Conservation (phyloP, 2,888 invertebrate species). For the Rhagophthalmus giganteus region DNA sequence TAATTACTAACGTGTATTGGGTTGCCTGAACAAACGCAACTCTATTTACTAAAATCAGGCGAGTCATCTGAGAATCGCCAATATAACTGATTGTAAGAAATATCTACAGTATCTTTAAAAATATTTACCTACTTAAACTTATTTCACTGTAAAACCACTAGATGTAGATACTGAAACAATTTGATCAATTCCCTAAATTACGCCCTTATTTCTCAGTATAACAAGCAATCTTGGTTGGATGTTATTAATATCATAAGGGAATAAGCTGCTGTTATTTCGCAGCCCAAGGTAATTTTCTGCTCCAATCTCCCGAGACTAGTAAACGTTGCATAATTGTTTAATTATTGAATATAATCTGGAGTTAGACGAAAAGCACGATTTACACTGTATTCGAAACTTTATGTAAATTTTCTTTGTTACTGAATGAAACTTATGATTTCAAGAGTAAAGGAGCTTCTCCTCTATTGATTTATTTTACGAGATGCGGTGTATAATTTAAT, state of each 20-base stretch:
- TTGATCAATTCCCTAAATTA: slow-evolving; percentile 1
- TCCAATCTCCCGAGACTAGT: slow-evolving; percentile 50
- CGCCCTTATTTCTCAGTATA: slow-evolving; percentile 3
- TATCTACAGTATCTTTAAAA: too few species aligned
- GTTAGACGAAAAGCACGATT: slow-evolving; percentile 41
- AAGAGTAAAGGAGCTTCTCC: too few species aligned
- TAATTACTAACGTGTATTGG: too few species aligned
- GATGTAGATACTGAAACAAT: neutral
- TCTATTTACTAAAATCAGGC: too few species aligned
- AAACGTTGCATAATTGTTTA: slow-evolving; percentile 58
- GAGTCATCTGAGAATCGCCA: too few species aligned
- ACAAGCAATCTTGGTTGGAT: slow-evolving; percentile 31
- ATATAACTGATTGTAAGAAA: too few species aligned
- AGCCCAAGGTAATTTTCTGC: slow-evolving; percentile 55
- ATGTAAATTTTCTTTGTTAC: neutral
- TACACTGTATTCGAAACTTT: slow-evolving; percentile 27
- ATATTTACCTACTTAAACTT: too few species aligned
- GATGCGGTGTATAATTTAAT: too few species aligned
- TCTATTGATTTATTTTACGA: too few species aligned
- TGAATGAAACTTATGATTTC: too few species aligned
- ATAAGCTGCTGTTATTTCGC: slow-evolving; percentile 55
- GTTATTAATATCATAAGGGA: slow-evolving; percentile 58
- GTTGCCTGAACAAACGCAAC: too few species aligned
- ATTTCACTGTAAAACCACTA: neutral
- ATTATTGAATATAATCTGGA: slow-evolving; percentile 57